These are phyloP conservation scores for Bettongia penicillata DNA, from an alignment of 2,113 vertebrate species.

Conservation along the genomic window DNA sequence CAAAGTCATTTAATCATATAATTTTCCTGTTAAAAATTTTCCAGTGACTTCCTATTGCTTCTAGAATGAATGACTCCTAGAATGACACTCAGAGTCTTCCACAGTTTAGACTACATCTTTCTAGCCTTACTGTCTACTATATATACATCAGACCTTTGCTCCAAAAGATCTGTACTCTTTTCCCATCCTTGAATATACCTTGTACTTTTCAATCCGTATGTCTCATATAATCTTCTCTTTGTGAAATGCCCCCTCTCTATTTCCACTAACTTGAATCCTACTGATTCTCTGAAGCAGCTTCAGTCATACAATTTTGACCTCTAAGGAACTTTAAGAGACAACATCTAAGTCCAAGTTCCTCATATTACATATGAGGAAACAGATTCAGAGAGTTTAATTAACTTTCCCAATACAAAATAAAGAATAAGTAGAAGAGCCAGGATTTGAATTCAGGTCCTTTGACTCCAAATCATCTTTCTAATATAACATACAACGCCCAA, in stretches of 20 bases:
- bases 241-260: background rate
- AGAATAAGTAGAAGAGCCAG: background rate
- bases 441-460: background rate
- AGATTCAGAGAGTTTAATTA: background rate
- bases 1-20: background rate
- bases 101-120: background rate
- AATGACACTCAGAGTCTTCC: background rate
- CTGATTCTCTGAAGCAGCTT: slow-evolving; percentile 4
- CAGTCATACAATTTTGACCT: background rate
- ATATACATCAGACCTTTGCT: background rate
- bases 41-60: background rate
- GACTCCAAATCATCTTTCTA: background rate
- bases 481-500: background rate
- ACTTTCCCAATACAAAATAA: background rate
- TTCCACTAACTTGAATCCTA: background rate
- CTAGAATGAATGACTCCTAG: background rate
- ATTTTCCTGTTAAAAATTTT: slow-evolving; percentile 6
- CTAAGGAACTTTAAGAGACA: background rate
- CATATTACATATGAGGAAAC: background rate
- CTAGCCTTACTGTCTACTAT: background rate
- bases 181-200: slow-evolving; percentile 4
- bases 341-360: background rate
- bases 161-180: background rate
- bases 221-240: background rate
- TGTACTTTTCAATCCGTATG: slow-evolving; percentile 12